Evolutionary conservation across 2,113 vertebrate species (phyloP).

Genomic region (Peromyscus maniculatus): DNA sequence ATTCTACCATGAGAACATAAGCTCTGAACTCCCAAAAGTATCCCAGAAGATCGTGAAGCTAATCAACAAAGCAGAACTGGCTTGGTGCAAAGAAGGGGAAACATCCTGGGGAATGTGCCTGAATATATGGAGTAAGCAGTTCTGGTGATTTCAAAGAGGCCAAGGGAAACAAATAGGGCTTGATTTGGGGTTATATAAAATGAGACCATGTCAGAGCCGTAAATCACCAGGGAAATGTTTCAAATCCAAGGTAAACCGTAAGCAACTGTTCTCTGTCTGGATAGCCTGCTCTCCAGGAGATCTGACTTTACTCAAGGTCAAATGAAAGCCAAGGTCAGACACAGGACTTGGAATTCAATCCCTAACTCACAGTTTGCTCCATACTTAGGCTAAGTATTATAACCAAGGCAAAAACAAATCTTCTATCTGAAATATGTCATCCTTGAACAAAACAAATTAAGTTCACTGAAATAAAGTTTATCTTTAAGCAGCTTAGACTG

Average conservation of each 20-base stretch:
- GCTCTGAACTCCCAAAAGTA: constrained; percentile 49
- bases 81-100: constrained; percentile 37
- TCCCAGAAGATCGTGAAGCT: constrained; percentile 61
- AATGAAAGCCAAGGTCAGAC: constrained; percentile 71
- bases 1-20: constrained; percentile 65
- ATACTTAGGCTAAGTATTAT: not conserved
- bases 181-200: constrained; percentile 77
- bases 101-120: constrained; percentile 57
- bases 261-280: constrained; percentile 71
- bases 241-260: constrained; percentile 57
- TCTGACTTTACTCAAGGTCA: constrained; percentile 65
- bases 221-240: constrained; percentile 72
- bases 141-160: constrained; percentile 74
- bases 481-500: not conserved
- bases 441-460: constrained; percentile 49
- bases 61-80: constrained; percentile 70
- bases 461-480: constrained; percentile 14
- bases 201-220: constrained; percentile 48
- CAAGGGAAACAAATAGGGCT: constrained; percentile 76
- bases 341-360: constrained; percentile 59
- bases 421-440: constrained; percentile 50
- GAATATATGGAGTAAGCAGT: constrained; percentile 72
- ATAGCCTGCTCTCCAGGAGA: constrained; percentile 61
- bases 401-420: constrained; percentile 13
- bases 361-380: constrained; percentile 44